A percentile compares a stretch with the other conserved stretches of the same genome.
Conservation (phyloP, 2,113 vertebrate genomes). For the Plecturocebus donacophilus region DNA sequence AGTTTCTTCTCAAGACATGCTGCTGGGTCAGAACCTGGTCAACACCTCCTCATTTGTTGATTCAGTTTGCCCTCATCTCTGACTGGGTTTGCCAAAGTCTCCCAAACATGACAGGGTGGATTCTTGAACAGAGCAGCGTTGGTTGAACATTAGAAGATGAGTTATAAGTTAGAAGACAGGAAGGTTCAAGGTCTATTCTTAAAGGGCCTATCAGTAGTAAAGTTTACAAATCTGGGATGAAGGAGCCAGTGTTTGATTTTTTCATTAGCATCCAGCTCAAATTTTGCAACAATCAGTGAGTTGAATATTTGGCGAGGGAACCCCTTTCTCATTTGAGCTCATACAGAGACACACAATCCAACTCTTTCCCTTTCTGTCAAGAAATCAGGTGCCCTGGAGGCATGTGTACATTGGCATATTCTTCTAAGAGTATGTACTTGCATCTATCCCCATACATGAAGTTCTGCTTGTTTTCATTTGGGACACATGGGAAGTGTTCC, state of each 20-base stretch:
- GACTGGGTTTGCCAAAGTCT: background rate
- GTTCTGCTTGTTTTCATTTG: background rate
- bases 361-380: background rate
- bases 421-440: no score
- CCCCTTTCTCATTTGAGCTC: background rate
- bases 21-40: no score
- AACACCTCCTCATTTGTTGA: rapidly evolving
- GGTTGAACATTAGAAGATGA: background rate
- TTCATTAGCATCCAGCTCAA: background rate
- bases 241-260: background rate
- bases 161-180: background rate
- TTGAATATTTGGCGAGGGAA: background rate
- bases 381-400: background rate
- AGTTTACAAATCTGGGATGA: background rate
- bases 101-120: rapidly evolving
- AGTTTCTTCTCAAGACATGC: background rate
- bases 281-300: no score
- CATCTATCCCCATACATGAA: background rate
- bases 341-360: background rate
- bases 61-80: no score
- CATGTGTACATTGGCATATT: no score
- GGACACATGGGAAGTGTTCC: background rate
- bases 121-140: background rate
- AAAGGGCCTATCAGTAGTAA: background rate
- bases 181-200: background rate